Percentiles rank a stretch among this genome's conserved stretches.
Conservation (phyloP, 2,113 vertebrate genomes). For the Pungitius pungitius region DNA sequence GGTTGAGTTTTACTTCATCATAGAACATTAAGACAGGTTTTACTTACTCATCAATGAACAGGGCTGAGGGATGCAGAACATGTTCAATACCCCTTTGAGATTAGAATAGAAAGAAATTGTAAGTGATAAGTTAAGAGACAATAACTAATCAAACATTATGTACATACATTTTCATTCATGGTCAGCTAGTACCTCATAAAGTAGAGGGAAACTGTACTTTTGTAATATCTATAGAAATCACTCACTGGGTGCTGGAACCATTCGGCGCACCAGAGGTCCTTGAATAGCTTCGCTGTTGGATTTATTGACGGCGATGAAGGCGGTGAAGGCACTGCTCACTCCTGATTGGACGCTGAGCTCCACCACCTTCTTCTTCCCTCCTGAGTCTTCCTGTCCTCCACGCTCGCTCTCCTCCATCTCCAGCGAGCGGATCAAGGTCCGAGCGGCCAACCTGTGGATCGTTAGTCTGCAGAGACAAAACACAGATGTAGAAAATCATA, state of each 20-base stretch:
- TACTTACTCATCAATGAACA: no score
- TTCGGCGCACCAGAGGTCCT: slow-evolving; percentile 69
- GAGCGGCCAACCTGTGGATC: slow-evolving; percentile 83
- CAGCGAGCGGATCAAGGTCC: slow-evolving; percentile 75
- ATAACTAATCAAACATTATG: no score
- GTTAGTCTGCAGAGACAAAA: slow-evolving; percentile 71
- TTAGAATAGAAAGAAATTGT: no score
- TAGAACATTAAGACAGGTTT: no score
- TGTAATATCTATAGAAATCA: neutral
- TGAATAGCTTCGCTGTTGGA: slow-evolving; percentile 58
- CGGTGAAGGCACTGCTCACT: slow-evolving; percentile 82
- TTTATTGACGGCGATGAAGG: slow-evolving; percentile 83
- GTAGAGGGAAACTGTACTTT: neutral
- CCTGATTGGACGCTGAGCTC: slow-evolving; percentile 81
- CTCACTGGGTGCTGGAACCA: slow-evolving; percentile 63
- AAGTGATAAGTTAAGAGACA: no score
- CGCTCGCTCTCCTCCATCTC: slow-evolving; percentile 60
- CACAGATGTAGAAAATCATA: neutral
- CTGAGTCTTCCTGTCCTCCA: slow-evolving; percentile 7
- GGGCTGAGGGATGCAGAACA: no score
- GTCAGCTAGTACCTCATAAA: neutral
- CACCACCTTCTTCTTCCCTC: slow-evolving; percentile 70
- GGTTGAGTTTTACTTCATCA: no score
- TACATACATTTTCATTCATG: neutral
- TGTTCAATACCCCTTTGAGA: no score